Conservation (phyloP, 1,140 invertebrate species). For the Uloborus diversus region DNA sequence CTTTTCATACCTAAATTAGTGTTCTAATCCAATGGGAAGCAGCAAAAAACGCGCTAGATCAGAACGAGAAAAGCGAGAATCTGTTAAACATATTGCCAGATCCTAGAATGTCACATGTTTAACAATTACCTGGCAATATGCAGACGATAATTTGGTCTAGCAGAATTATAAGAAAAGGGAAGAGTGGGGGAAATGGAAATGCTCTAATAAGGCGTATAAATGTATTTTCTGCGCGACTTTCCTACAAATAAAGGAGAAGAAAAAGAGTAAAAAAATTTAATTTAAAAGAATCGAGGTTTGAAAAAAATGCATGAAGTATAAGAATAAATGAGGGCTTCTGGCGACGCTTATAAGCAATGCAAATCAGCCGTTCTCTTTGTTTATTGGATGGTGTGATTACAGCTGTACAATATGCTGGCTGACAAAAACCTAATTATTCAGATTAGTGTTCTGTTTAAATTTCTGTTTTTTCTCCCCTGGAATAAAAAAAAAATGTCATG, state of each 20-base stretch:
- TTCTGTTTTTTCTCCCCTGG: constrained; percentile 41
- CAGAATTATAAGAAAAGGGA: constrained; percentile 5
- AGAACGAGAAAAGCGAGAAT: constrained; percentile 33
- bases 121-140: constrained; percentile 53
- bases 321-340: constrained; percentile 33
- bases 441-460: constrained; percentile 56
- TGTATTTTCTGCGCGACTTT: constrained; percentile 37
- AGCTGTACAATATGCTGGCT: constrained; percentile 41
- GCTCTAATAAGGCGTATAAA: constrained; percentile 54
- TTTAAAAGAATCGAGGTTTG: constrained; percentile 44
- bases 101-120: constrained; percentile 45
- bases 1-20: constrained; percentile 37
- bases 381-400: constrained; percentile 55
- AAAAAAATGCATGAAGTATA: constrained; percentile 37
- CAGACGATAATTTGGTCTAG: constrained; percentile 33
- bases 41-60: constrained; percentile 12
- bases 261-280: constrained; percentile 20
- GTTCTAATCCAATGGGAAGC: constrained; percentile 42
- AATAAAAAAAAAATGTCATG: background rate
- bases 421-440: constrained; percentile 56
- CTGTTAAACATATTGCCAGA: constrained; percentile 47
- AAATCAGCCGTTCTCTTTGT: constrained; percentile 54
- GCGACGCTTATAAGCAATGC: constrained; percentile 47
- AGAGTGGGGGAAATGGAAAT: background rate
- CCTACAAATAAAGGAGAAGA: background rate